These are phyloP conservation scores for Luscinia megarhynchos DNA, from an alignment of 2,797 vertebrate species.

Conservation along the genomic window DNA sequence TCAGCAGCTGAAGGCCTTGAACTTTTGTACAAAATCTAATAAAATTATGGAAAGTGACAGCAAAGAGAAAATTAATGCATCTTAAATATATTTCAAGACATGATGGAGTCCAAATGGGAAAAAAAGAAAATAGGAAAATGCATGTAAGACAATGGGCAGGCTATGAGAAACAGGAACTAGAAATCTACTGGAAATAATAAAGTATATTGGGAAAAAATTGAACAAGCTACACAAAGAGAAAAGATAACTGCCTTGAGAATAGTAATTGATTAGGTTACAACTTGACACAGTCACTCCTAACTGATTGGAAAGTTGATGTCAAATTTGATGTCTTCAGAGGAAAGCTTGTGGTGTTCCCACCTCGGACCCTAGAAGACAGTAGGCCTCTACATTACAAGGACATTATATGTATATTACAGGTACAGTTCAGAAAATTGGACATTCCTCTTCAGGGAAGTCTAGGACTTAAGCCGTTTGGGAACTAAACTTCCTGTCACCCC, in stretches of 20 bases:
- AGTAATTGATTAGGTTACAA: neutral
- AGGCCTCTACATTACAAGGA: slow-evolving; percentile 36
- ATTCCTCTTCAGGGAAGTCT: neutral
- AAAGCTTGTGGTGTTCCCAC: slow-evolving; percentile 45
- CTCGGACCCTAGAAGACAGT: slow-evolving; percentile 54
- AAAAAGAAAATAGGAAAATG: slow-evolving; percentile 26
- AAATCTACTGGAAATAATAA: neutral
- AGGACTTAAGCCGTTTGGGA: slow-evolving; percentile 46
- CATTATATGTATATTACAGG: neutral
- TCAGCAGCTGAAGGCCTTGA: slow-evolving; percentile 42
- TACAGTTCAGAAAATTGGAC: slow-evolving; percentile 38
- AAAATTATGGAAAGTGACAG: slow-evolving; percentile 57
- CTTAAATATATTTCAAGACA: slow-evolving; percentile 46
- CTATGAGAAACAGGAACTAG: neutral
- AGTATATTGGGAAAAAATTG: neutral
- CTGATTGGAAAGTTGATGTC: neutral
- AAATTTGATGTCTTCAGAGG: slow-evolving; percentile 1
- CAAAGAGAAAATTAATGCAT: slow-evolving; percentile 42
- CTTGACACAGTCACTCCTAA: neutral
- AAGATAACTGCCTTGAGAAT: neutral
- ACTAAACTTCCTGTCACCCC: slow-evolving; percentile 66
- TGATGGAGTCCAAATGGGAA: neutral
- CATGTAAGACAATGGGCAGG: neutral
- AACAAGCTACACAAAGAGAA: neutral
- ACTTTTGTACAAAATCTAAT: slow-evolving; percentile 50